These are phyloP conservation scores for Petroica traversi DNA, from an alignment of 2,113 vertebrate genomes.

Conservation along the genomic window DNA sequence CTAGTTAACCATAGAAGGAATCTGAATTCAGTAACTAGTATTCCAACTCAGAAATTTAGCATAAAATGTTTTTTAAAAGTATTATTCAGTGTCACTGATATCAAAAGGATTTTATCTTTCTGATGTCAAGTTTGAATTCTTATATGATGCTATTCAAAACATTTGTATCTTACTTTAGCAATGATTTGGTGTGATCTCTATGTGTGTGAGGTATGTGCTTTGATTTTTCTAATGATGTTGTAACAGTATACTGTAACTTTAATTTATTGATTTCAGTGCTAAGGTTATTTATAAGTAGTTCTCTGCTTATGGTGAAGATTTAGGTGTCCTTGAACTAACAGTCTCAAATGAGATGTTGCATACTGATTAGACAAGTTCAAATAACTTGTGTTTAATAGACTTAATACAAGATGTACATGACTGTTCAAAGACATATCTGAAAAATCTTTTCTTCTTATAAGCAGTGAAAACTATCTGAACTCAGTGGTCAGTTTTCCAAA, in stretches of 20 bases:
- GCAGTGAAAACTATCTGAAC: neutral
- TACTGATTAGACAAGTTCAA: neutral
- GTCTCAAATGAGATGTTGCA: neutral
- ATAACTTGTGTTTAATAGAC: neutral
- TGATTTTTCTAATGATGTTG: slow-evolving; percentile 48
- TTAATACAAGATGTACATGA: neutral
- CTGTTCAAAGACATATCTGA: neutral
- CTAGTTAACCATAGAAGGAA: neutral
- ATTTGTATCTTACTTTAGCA: slow-evolving; percentile 41
- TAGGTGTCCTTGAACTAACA: neutral
- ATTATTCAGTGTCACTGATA: neutral
- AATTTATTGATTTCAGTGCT: slow-evolving; percentile 25
- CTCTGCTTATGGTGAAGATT: slow-evolving; percentile 3
- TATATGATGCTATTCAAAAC: slow-evolving; percentile 15
- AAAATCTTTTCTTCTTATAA: neutral
- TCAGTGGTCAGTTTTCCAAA: neutral
- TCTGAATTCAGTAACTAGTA: neutral
- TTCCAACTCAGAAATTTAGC: neutral
- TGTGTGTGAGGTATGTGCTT: slow-evolving; percentile 12
- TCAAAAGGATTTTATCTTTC: slow-evolving; percentile 45
- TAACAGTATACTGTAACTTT: slow-evolving; percentile 13
- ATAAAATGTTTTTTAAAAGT: neutral
- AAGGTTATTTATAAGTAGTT: slow-evolving; percentile 19
- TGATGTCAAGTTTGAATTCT: slow-evolving; percentile 31
- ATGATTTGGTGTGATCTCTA: neutral